Evolutionary conservation across 2,797 vertebrate species (phyloP).

Genomic region (Arctocebus calabarensis): DNA sequence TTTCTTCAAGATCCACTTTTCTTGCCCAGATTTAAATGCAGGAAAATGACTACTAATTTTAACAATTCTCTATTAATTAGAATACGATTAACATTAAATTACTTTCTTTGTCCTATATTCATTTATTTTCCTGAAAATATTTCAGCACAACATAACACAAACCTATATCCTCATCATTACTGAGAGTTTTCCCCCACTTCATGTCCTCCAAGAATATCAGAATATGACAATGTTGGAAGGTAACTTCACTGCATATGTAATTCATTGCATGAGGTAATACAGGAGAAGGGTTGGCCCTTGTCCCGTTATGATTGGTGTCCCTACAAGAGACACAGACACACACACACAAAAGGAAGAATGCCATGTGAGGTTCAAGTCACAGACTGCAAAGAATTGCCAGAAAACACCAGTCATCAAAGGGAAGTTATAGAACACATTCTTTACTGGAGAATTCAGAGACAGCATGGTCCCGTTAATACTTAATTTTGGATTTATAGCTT

Average conservation of each 20-base stretch:
- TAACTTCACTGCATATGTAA: neutral
- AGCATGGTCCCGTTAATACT: neutral
- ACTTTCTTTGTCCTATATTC: neutral
- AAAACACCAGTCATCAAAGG: neutral
- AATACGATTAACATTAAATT: neutral
- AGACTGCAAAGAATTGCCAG: neutral
- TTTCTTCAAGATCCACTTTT: neutral
- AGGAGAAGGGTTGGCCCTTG: neutral
- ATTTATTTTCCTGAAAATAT: neutral
- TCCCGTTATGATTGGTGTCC: neutral
- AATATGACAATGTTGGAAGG: neutral
- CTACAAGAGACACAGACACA: neutral
- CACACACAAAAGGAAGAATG: neutral
- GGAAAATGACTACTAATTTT: neutral
- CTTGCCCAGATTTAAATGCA: neutral
- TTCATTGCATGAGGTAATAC: neutral
- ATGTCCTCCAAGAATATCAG: neutral
- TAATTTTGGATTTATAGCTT: neutral
- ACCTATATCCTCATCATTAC: neutral
- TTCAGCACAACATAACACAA: neutral
- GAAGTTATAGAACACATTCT: neutral
- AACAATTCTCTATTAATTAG: neutral
- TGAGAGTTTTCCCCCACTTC: neutral
- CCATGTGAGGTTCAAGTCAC: neutral
- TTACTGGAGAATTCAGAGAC: neutral